These are phyloP conservation scores for Sisyra terminalis DNA, from an alignment of 2,888 invertebrate species.

Conservation along the genomic window DNA sequence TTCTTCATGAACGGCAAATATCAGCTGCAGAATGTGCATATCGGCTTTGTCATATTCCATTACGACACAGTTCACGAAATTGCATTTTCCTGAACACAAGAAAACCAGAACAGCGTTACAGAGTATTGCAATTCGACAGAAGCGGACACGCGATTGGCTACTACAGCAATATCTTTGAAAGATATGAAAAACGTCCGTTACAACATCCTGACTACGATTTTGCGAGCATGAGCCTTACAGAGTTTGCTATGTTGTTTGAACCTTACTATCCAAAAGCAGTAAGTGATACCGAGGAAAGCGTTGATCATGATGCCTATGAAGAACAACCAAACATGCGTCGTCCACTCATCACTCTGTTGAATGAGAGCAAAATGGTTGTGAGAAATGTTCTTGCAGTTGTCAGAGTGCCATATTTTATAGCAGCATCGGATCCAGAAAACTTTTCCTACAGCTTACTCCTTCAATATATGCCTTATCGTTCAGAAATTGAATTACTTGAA, in stretches of 20 bases:
- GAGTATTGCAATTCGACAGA: constrained; percentile 15
- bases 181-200: constrained; percentile 10
- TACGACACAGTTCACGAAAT: constrained; percentile 12
- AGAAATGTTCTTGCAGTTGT: constrained; percentile 12
- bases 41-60: constrained; percentile 13
- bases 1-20: constrained; percentile 17
- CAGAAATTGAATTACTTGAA: constrained; percentile 15
- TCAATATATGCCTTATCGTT: constrained; percentile 16
- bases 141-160: constrained; percentile 10
- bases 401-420: constrained; percentile 15
- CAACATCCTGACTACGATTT: constrained; percentile 10
- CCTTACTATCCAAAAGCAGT: background rate
- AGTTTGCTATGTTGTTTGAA: constrained; percentile 6
- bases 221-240: constrained; percentile 1
- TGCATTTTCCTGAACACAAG: background rate
- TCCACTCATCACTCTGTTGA: background rate
- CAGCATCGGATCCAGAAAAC: constrained; percentile 16
- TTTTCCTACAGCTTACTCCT: constrained; percentile 18
- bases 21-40: constrained; percentile 17
- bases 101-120: constrained; percentile 14
- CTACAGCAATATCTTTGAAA: constrained; percentile 8
- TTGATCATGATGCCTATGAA: constrained; percentile 5
- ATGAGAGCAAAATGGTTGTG: constrained; percentile 11
- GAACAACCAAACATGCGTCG: constrained; percentile 1
- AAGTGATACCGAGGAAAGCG: background rate